Conservation (phyloP, 1,140 invertebrate genomes). For the Drosophila guanche region DNA sequence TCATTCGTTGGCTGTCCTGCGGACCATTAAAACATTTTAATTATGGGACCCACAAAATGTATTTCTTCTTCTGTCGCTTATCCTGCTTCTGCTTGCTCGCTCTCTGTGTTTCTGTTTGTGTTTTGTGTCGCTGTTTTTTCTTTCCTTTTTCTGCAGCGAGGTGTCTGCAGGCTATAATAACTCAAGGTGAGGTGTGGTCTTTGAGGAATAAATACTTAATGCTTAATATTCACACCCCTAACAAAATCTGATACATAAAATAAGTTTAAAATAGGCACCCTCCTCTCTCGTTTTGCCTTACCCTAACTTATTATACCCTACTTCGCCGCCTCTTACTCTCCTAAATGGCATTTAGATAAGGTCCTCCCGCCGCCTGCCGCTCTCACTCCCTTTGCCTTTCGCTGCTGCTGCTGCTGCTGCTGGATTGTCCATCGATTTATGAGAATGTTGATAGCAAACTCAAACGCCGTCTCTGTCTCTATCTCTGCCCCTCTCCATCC, state of each 20-base stretch:
- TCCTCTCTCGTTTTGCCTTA: too few relatives aligned
- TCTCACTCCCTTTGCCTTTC: background rate
- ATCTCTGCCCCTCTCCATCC: constrained; percentile 3
- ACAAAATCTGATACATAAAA: too few relatives aligned
- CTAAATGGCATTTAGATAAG: constrained; percentile 81
- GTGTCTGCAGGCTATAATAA: constrained; percentile 4
- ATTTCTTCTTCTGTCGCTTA: constrained; percentile 28
- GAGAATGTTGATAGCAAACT: constrained; percentile 53
- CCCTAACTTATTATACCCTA: background rate
- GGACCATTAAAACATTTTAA: constrained; percentile 75
- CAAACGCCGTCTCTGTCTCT: constrained; percentile 7
- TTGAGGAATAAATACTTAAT: too few relatives aligned
- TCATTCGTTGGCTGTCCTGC: constrained; percentile 19
- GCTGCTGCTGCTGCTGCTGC: background rate
- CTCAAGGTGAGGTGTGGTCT: too few relatives aligned
- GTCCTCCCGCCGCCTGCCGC: constrained; percentile 22
- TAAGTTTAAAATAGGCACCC: too few relatives aligned
- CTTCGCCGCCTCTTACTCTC: constrained; percentile 25
- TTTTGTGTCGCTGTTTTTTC: background rate
- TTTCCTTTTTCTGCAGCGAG: constrained; percentile 4
- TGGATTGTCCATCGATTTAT: constrained; percentile 66
- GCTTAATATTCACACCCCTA: too few relatives aligned
- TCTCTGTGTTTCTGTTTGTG: constrained; percentile 19
- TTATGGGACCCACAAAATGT: constrained; percentile 70
- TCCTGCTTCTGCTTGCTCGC: constrained; percentile 33